Base-by-base conservation (phyloP, 1,140 invertebrate species). In the Polypedilum vanderplanki region DNA sequence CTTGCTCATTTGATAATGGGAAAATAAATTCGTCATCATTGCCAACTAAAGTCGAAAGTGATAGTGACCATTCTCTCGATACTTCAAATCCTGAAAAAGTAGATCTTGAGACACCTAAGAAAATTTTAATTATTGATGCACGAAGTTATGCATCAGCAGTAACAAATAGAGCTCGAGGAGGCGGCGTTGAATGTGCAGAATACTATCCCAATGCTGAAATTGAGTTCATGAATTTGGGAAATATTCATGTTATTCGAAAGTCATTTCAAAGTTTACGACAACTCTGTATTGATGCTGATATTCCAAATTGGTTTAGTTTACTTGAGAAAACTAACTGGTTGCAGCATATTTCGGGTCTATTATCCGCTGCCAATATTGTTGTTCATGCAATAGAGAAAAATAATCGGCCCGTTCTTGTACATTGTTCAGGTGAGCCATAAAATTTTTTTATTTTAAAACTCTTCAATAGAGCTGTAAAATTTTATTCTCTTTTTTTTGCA, bases 201-300 rank as follows among this genome's bases (percentile, higher is more conserved):
- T 97, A 97, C 87, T 98, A 98, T 85, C 90, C 91, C 0, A 90
- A 88, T 79, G 94, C 94, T 80, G 96, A 98, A 83, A 96, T 98
- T 75, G 90, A 96, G 81, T 99, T 98, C 82, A 98, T 98, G 96
- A 93, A 93, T 83, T 84, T 99, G 81, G 93, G 95, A 74, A 99
- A 99, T 84, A 98, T 99, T 77, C 97, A 98, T 84, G 90, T 92
- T 74, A 94, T 98, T 79, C 86, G 97, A 41, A 94, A 94, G 78
- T 92, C 91, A 81, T 94, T 93, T 82, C 90, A 92, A 75, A 88
- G 90, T 33, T 84, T 94, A 33, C 83, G 92, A 73, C 87, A 89
- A 74, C 83, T 97, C 0, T 93, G 92, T 77, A 88, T 90, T 73
- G 86, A 90, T 10, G 84, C 89, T 0, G 92, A 95, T 81, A 89